A percentile compares a stretch with the other conserved stretches of the same genome.
Conservation (phyloP, 2,888 invertebrate genomes). For the Drosophila testacea region DNA sequence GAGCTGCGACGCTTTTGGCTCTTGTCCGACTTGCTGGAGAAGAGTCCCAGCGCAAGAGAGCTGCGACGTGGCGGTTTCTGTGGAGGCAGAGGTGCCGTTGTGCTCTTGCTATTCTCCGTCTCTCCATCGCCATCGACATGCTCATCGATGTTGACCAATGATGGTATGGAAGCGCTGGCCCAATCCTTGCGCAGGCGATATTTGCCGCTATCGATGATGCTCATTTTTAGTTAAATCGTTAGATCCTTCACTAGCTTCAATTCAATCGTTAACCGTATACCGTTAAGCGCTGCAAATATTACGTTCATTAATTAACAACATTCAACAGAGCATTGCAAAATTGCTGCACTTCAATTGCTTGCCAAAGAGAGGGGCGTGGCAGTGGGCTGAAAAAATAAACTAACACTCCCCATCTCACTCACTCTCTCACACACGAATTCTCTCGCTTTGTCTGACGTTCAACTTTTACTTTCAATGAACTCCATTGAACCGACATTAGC, state of each 20-base stretch:
- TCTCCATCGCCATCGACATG: conserved; percentile 76
- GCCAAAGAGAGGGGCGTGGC: conserved; percentile 18
- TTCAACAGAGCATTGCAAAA: conserved; percentile 22
- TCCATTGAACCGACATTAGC: conserved; percentile 79
- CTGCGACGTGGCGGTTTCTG: conserved; percentile 84
- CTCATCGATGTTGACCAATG: conserved; percentile 84
- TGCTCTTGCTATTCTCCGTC: conserved; percentile 58
- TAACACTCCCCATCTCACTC: conserved; percentile 31
- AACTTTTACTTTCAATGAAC: conserved; percentile 80
- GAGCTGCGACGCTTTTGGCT: conserved; percentile 85
- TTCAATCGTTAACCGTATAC: conserved; percentile 35
- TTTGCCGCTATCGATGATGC: conserved; percentile 84
- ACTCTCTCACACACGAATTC: conserved; percentile 7
- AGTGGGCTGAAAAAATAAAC: conserved; percentile 4
- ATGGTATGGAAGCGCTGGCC: conserved; percentile 85
- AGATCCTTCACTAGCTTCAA: conserved; percentile 25
- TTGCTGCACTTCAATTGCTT: conserved; percentile 16
- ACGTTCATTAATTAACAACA: conserved; percentile 45
- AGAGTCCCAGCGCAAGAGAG: conserved; percentile 83
- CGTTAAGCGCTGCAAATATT: conserved; percentile 65
- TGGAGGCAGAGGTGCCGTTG: conserved; percentile 74
- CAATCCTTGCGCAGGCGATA: conserved; percentile 85
- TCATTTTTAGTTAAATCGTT: conserved; percentile 72
- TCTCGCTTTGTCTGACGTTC: conserved; percentile 21
- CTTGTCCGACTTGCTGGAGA: conserved; percentile 82